Base-by-base conservation (phyloP, 2,888 invertebrate genomes). In the Pheosia gnoma region DNA sequence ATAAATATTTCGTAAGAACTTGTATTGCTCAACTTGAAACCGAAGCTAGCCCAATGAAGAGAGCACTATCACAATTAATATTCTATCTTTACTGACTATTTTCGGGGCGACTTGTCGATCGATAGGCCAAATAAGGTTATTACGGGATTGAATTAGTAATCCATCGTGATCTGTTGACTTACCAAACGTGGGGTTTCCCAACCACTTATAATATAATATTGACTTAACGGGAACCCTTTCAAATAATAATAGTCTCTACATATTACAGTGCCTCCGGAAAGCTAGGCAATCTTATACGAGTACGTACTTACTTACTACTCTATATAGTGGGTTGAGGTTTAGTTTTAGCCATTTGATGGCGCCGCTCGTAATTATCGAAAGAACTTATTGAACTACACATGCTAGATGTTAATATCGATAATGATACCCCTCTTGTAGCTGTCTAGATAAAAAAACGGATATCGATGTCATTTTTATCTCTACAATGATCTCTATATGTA, bases 361-460 rank as follows among this genome's bases (percentile, higher is more conserved):
- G 6, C 11, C 47, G 9, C 11, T n/a, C 11, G 47, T 43, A 5
- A n/a, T 47, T 47, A 11, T 47, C 4, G 11, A 2, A 47, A n/a
- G 47, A n/a, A 51, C 51, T 51, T 51, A 51, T 51, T 51, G 25
- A 25, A 13, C 51, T 8, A 5, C 7, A 7, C n/a, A 51, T 13
- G 51, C 51, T 51, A n/a, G 7, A 8, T 51, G 13, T 52, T 9
- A 37, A 6, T 53, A 53, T 37, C 53, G 53, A 53, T 53, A 37
- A 4, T 10, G 36, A 37, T 53, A 36, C 37, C 36, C 25, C 52
- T 1, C 10, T 53, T 53, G 36, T 9, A 11, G n/a, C 5, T 53
- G 53, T 53, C 53, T 10, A 6, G 53, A 53, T 53, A 53, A 53
- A 13, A 45, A 53, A 53, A 53, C n/a, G 37, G 11, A 37, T 53